Percentiles rank a stretch among this genome's conserved stretches.
Evolutionary conservation across 2,888 invertebrate species (phyloP).

Genomic region (Adelognathus sp.): DNA sequence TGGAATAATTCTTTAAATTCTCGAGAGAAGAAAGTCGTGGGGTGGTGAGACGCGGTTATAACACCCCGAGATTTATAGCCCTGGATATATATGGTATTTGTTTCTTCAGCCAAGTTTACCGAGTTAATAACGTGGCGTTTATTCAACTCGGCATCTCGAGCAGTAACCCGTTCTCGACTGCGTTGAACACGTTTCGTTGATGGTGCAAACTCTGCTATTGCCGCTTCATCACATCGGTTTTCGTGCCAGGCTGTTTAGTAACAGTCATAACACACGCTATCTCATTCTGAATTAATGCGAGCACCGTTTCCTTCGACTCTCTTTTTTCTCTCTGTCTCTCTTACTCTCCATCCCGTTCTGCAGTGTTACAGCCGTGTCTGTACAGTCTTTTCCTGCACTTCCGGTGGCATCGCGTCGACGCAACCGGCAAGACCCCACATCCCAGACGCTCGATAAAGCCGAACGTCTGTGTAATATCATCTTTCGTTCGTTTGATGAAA

Average conservation of each 20-base stretch:
- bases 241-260: slow-evolving; percentile 47
- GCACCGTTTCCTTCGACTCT: slow-evolving; percentile 48
- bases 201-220: slow-evolving; percentile 14
- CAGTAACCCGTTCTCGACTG: slow-evolving; percentile 67
- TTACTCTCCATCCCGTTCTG: no score
- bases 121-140: slow-evolving; percentile 77
- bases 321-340: no score
- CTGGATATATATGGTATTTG: slow-evolving; percentile 66
- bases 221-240: slow-evolving; percentile 44
- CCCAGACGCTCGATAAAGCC: slow-evolving; percentile 53
- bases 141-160: slow-evolving; percentile 69
- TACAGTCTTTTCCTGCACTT: slow-evolving; percentile 33
- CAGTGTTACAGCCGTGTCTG: slow-evolving; percentile 42
- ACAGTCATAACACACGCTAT: slow-evolving; percentile 56
- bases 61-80: slow-evolving; percentile 45
- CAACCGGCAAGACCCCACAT: neutral
- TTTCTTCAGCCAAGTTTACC: slow-evolving; percentile 71
- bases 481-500: slow-evolving; percentile 20
- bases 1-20: no score
- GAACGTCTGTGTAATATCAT: slow-evolving; percentile 63
- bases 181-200: slow-evolving; percentile 4
- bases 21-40: no score
- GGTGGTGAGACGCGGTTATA: slow-evolving; percentile 47
- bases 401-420: slow-evolving; percentile 1
- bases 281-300: slow-evolving; percentile 58